Evolutionary conservation across 2,797 vertebrate genomes (phyloP), one percentile per base, ranked within the genome.

Genomic region (Chaunax sp.): DNA sequence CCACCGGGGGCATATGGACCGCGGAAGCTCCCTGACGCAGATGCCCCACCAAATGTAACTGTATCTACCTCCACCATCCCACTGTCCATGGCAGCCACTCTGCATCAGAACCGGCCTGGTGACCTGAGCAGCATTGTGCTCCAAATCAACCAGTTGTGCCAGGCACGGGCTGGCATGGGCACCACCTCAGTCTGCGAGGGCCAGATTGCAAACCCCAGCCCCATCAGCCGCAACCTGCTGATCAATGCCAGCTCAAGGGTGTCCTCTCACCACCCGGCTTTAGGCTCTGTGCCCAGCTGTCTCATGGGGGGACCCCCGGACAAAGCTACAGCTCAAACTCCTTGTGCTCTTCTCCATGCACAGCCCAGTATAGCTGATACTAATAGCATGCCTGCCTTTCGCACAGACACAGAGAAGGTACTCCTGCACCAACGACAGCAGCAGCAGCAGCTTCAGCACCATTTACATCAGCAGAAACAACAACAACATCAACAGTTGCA

Each of bases 101-200:
- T 96, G 91, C 93, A 96, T 35, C 94, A 96, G 82, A 96, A 93
- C 0, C 95, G 95, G 0, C 93, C 94, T 0, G 86, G 95, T 35
- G 95, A 97, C 93, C 92, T 98, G 85, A 98, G 94, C 90, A 97
- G 95, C 91, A 96, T 99, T n/a, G 96, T 99, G 80, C 96, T 96
- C 89, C 98, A 98, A 93, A 96, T 99, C 88, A 97, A 96, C 91
- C 97, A 97, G 93, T 91, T 98, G 92, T 98, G 97, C 91, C 97
- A 98, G 94, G 96, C 95, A 0, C 95, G 96, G n/a, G 95, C 95
- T 4, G 94, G 75, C 87, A 90, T 78, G 92, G 95, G 43, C 71
- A 70, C 83, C 94, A 97, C 95, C 88, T 97, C 77, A n/a, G 94
- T 33, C 83, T 96, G 75, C 49, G 95, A 87, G 91, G 96, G 59